A percentile compares a stretch with the other conserved stretches of the same genome.
Conservation (phyloP, 1,140 invertebrate genomes). For the Drosophila grimshawi region DNA sequence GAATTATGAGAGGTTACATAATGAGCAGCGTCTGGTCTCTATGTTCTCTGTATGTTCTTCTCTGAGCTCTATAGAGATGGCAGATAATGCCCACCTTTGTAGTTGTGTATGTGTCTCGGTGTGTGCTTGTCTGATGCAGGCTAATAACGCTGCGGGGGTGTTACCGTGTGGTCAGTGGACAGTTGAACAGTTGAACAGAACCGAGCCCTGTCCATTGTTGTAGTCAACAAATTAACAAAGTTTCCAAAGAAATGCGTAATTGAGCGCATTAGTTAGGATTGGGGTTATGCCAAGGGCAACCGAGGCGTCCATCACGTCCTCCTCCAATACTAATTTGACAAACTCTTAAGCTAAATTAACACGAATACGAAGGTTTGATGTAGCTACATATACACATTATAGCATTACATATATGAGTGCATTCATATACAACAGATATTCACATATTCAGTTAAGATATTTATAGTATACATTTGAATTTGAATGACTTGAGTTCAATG, state of each 20-base stretch:
- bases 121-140: slow-evolving; percentile 30
- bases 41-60: slow-evolving; percentile 1
- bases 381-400: too few species aligned
- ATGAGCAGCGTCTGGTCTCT: slow-evolving; percentile 53
- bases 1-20: slow-evolving; percentile 83
- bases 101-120: slow-evolving; percentile 23
- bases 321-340: slow-evolving; percentile 48
- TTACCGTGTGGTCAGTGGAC: slow-evolving; percentile 23
- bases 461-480: too few species aligned
- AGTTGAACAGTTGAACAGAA: slow-evolving; percentile 10
- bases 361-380: slow-evolving; percentile 4
- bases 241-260: slow-evolving; percentile 75
- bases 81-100: slow-evolving; percentile 36
- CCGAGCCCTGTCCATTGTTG: slow-evolving; percentile 53
- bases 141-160: slow-evolving; percentile 61
- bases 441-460: too few species aligned
- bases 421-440: neutral
- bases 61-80: slow-evolving; percentile 24
- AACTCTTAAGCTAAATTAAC: slow-evolving; percentile 37
- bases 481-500: too few species aligned
- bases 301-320: slow-evolving; percentile 35
- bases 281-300: slow-evolving; percentile 33
- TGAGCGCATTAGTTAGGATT: slow-evolving; percentile 51
- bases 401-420: neutral
- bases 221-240: slow-evolving; percentile 78